These are phyloP conservation scores for Clarias pachynema DNA, from an alignment of 2,797 vertebrate genomes.

Conservation along the genomic window DNA sequence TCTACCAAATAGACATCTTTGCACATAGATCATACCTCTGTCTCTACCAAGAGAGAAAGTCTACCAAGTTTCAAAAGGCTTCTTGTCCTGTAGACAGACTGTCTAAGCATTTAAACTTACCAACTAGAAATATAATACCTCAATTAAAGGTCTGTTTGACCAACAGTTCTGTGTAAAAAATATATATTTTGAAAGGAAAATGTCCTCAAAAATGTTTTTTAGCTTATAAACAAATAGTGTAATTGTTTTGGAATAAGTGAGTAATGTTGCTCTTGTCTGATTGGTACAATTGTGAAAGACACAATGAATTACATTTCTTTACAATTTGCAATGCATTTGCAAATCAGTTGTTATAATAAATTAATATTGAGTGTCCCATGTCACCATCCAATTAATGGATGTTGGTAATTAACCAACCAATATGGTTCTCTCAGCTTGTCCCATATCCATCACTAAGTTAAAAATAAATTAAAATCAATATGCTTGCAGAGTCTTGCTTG, in stretches of 20 bases:
- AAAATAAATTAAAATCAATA: constrained; percentile 87
- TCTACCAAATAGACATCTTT: not conserved
- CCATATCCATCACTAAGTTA: constrained; percentile 84
- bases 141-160: not conserved
- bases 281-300: constrained; percentile 13
- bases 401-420: constrained; percentile 81
- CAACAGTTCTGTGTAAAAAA: not conserved
- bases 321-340: constrained; percentile 70
- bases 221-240: not conserved
- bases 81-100: too few relatives aligned
- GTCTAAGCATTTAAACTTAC: not conserved
- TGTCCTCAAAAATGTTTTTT: not conserved
- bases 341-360: constrained; percentile 74
- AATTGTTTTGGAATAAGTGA: not conserved
- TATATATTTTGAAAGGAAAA: not conserved
- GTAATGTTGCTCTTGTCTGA: constrained; percentile 7
- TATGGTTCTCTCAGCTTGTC: constrained; percentile 74
- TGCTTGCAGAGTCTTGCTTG: constrained; percentile 69
- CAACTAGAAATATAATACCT: not conserved
- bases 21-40: not conserved
- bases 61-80: not conserved
- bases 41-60: not conserved
- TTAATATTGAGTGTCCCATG: constrained; percentile 79
- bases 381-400: constrained; percentile 81
- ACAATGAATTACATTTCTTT: constrained; percentile 28